These are phyloP conservation scores for Achatina immaculata DNA, from an alignment of 1,140 invertebrate species.

Conservation along the genomic window DNA sequence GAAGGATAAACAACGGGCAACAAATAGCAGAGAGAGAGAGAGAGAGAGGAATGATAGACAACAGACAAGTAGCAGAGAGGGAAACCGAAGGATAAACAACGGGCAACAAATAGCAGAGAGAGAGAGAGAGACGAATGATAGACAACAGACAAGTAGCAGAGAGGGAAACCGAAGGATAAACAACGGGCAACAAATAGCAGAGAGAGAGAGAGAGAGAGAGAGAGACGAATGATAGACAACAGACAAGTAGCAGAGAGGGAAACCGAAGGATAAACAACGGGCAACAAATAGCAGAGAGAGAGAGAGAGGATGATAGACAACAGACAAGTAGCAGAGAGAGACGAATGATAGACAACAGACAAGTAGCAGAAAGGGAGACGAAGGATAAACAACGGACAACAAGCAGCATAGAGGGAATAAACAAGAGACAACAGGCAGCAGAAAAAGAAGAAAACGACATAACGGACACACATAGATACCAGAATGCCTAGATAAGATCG, in stretches of 20 bases:
- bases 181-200: no score
- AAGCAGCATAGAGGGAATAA: neutral
- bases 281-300: neutral
- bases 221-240: neutral
- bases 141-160: no score
- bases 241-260: slow-evolving; percentile 1
- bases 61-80: no score
- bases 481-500: no score
- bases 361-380: neutral
- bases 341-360: neutral
- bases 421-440: neutral
- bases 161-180: no score
- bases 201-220: neutral
- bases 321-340: slow-evolving; percentile 6
- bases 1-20: no score
- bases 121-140: no score
- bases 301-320: neutral
- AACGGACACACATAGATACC: no score
- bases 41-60: no score
- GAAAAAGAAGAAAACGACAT: slow-evolving; percentile 4
- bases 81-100: no score
- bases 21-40: no score
- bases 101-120: no score
- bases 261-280: neutral
- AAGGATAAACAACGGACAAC: neutral